These are phyloP conservation scores for Blera fallax DNA, from an alignment of 2,888 invertebrate species.

Conservation along the genomic window DNA sequence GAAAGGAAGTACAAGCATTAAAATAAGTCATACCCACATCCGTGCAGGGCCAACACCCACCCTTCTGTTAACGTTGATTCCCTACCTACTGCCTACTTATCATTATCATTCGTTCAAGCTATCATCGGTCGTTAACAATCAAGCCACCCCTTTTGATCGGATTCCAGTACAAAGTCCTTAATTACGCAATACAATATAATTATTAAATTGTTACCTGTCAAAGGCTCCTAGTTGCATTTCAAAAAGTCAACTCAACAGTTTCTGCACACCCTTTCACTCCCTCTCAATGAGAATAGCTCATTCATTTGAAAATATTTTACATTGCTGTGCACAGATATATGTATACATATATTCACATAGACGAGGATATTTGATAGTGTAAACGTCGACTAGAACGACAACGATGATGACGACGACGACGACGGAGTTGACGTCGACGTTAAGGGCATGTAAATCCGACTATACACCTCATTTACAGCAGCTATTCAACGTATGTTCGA, in stretches of 20 bases:
- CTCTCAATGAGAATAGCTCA: neutral
- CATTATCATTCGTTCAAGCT: neutral
- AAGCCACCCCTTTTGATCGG: neutral
- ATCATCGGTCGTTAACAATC: conserved; percentile 18
- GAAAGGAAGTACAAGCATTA: too few species aligned
- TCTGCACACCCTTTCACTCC: neutral
- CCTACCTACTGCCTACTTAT: neutral
- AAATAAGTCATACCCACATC: too few species aligned
- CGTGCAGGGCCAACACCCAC: neutral
- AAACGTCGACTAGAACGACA: conserved; percentile 44
- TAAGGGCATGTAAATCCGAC: conserved; percentile 62
- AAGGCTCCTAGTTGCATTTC: conserved; percentile 36
- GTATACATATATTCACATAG: neutral
- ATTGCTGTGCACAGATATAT: neutral
- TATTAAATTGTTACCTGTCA: conserved; percentile 52
- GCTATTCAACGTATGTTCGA: conserved; percentile 68
- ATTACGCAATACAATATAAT: conserved; percentile 45
- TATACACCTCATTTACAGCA: conserved; percentile 67
- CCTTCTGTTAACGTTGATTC: neutral
- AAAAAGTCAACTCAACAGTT: conserved; percentile 51
- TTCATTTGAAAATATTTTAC: conserved; percentile 28
- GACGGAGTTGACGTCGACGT: conserved; percentile 34
- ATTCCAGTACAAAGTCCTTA: conserved; percentile 6
- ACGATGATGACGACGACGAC: neutral
- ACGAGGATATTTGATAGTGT: conserved; percentile 28